These are phyloP conservation scores for Pegoplata infirma DNA, from an alignment of 2,888 invertebrate species.

Conservation along the genomic window DNA sequence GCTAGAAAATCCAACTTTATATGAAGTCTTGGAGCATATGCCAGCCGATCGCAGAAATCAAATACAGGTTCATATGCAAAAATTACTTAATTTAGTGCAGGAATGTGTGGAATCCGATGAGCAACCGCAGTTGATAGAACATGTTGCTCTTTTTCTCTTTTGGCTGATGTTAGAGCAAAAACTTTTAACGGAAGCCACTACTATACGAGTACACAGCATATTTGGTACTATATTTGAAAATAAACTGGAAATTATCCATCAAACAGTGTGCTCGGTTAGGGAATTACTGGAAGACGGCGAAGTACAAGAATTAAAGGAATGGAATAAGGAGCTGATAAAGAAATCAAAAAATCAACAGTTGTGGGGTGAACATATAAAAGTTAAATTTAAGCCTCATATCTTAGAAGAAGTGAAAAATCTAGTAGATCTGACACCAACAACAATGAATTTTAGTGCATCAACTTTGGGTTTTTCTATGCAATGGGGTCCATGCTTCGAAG, in stretches of 20 bases:
- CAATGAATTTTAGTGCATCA: constrained; percentile 63
- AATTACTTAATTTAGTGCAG: constrained; percentile 75
- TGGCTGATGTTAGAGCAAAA: constrained; percentile 81
- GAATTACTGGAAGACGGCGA: constrained; percentile 79
- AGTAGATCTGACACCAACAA: constrained; percentile 69
- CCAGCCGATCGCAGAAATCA: constrained; percentile 65
- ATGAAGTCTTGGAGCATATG: constrained; percentile 67
- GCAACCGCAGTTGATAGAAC: constrained; percentile 81
- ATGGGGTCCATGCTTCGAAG: too few relatives aligned
- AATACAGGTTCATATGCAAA: constrained; percentile 71
- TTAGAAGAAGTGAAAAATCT: constrained; percentile 62
- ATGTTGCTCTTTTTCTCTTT: constrained; percentile 82
- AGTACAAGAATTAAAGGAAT: constrained; percentile 79
- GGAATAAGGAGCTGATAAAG: constrained; percentile 70
- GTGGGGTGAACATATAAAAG: constrained; percentile 71
- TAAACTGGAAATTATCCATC: constrained; percentile 80
- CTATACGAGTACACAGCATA: constrained; percentile 80
- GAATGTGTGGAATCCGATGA: constrained; percentile 80
- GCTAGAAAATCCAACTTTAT: constrained; percentile 67
- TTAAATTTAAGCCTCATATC: constrained; percentile 59
- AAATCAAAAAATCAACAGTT: constrained; percentile 53
- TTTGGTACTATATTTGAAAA: constrained; percentile 81
- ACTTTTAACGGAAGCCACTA: constrained; percentile 81
- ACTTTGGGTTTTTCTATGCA: constrained; percentile 71
- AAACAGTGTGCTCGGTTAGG: constrained; percentile 80